Conservation (phyloP, 2,888 invertebrate species). For the Leptopilina drosophilae region DNA sequence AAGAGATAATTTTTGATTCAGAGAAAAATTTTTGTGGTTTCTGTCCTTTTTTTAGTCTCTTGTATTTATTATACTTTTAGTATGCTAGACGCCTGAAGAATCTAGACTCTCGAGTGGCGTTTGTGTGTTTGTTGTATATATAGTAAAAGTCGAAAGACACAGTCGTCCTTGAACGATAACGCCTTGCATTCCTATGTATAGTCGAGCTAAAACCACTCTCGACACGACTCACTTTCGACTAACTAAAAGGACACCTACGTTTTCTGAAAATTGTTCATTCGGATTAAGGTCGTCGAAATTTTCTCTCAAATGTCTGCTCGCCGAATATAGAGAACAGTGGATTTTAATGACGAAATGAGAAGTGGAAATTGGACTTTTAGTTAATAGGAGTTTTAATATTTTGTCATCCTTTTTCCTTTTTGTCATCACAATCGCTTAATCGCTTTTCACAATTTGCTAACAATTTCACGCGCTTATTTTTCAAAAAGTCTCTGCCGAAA, state of each 20-base stretch:
- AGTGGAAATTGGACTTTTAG: too few relatives aligned
- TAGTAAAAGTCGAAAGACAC: conserved; percentile 60
- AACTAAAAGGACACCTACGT: conserved; percentile 36
- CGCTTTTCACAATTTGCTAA: too few relatives aligned
- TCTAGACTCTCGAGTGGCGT: conserved; percentile 42
- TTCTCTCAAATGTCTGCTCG: too few relatives aligned
- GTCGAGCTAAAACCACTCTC: conserved; percentile 36
- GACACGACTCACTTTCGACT: conserved; percentile 39
- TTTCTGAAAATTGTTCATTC: not conserved
- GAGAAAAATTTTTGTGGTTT: not conserved
- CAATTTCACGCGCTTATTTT: too few relatives aligned
- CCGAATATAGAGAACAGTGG: too few relatives aligned
- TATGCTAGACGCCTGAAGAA: conserved; percentile 49
- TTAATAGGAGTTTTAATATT: too few relatives aligned
- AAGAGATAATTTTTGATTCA: not conserved
- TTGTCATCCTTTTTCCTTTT: too few relatives aligned
- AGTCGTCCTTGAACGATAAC: conserved; percentile 71
- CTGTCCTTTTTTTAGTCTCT: not conserved
- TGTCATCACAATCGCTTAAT: too few relatives aligned
- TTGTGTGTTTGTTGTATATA: not conserved
- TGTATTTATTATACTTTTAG: not conserved
- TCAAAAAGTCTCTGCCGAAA: too few relatives aligned
- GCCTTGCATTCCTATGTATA: conserved; percentile 56
- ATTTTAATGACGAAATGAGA: too few relatives aligned
- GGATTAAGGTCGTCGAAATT: too few relatives aligned